phyloP scores from a whole-genome alignment of 2,113 vertebrate species.

The Galeopterus variegatus region DNA sequence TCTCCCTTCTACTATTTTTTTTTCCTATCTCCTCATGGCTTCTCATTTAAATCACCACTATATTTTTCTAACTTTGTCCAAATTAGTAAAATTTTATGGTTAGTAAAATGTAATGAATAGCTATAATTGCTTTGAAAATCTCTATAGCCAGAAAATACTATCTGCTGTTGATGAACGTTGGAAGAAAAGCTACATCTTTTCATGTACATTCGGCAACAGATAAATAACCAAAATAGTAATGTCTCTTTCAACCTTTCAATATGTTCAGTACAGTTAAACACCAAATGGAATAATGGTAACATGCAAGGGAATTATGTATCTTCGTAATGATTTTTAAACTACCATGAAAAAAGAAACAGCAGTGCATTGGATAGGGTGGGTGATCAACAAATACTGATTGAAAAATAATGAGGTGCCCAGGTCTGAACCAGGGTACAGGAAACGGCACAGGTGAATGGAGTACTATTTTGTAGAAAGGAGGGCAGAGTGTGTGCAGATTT shows the following conservation, averaged over 20 bases:
- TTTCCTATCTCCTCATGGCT: not conserved
- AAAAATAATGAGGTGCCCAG: not conserved
- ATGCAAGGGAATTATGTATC: not conserved
- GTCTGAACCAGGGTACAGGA: not conserved
- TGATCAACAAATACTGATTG: too few species aligned
- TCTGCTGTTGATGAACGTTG: not conserved
- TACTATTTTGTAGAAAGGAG: not conserved
- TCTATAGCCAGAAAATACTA: slow-evolving; percentile 25
- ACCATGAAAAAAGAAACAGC: not conserved
- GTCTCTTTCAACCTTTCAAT: slow-evolving; percentile 83
- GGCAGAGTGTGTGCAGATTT: not conserved
- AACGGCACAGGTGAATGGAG: not conserved
- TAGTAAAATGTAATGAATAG: slow-evolving; percentile 42
- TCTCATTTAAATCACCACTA: slow-evolving; percentile 3
- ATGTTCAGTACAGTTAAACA: slow-evolving; percentile 82
- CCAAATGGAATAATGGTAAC: slow-evolving; percentile 78
- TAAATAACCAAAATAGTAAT: slow-evolving; percentile 84
- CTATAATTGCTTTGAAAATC: slow-evolving; percentile 37
- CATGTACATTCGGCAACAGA: slow-evolving; percentile 78
- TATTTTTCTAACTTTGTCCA: not conserved
- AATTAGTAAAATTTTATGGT: slow-evolving; percentile 48
- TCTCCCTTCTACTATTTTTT: not conserved
- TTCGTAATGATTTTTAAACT: not conserved
- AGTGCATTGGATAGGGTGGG: not conserved
- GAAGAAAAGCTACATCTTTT: slow-evolving; percentile 75